These are phyloP conservation scores for Colossoma macropomum DNA, from an alignment of 2,113 vertebrate species.

Conservation along the genomic window DNA sequence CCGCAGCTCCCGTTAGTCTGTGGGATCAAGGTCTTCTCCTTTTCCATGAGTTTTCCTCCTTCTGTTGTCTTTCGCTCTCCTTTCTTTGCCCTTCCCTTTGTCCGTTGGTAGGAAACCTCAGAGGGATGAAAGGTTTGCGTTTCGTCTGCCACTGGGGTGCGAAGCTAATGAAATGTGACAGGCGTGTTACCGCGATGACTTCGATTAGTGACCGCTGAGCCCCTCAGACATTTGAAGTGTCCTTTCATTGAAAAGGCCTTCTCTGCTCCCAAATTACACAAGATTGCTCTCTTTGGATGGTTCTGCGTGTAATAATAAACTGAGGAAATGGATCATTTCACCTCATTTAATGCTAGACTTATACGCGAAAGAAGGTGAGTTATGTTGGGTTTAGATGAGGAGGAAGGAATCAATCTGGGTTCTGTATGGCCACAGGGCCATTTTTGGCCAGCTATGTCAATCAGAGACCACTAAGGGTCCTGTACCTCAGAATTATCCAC, in stretches of 20 bases:
- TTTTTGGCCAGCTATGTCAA: background rate
- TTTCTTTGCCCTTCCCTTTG: background rate
- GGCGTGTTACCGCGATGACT: conserved; percentile 25
- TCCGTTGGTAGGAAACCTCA: background rate
- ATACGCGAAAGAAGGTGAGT: conserved; percentile 64
- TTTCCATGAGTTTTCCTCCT: background rate
- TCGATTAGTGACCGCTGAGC: conserved; percentile 49
- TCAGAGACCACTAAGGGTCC: background rate
- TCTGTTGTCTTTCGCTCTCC: background rate
- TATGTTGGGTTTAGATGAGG: conserved; percentile 60
- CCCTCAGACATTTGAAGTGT: conserved; percentile 52
- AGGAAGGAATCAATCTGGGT: conserved; percentile 39
- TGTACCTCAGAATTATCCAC: background rate
- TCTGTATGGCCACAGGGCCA: background rate
- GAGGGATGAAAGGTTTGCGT: background rate
- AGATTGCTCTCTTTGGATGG: conserved; percentile 71
- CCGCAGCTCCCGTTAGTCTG: background rate
- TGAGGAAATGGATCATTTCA: conserved; percentile 69
- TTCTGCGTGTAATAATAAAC: conserved; percentile 72
- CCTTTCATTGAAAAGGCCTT: conserved; percentile 62
- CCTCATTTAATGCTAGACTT: conserved; percentile 67
- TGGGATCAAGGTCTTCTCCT: background rate
- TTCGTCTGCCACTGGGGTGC: conserved; percentile 23
- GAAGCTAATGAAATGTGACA: conserved; percentile 37
- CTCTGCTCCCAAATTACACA: conserved; percentile 66